phyloP scores from a whole-genome alignment of 2,113 vertebrate species.

The Merops nubicus region DNA sequence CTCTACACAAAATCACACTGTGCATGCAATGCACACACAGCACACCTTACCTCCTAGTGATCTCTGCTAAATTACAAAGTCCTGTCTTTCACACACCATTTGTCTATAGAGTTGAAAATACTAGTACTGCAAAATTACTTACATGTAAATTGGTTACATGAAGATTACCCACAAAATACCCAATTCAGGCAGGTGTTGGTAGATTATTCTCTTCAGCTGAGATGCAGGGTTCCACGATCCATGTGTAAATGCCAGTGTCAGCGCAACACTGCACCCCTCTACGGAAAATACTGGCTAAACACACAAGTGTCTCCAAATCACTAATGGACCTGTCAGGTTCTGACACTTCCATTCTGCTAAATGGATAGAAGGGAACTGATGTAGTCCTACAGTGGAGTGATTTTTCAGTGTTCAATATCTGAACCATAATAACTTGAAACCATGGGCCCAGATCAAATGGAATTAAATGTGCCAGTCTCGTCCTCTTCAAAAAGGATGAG shows the following conservation, averaged over 20 bases:
- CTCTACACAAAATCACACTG: not conserved
- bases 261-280: not conserved
- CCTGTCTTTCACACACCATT: not conserved
- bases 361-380: not conserved
- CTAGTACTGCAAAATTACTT: not conserved
- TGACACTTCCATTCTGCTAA: not conserved
- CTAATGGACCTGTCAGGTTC: not conserved
- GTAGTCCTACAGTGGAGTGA: accelerated
- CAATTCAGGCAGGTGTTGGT: not conserved
- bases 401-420: not conserved
- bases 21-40: not conserved
- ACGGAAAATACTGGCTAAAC: not conserved
- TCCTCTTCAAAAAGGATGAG: not conserved
- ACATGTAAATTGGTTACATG: not conserved
- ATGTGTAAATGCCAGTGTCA: not conserved
- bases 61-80: not conserved
- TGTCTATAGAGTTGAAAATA: not conserved
- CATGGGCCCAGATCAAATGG: not conserved
- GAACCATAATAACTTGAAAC: not conserved
- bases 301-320: not conserved
- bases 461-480: slow-evolving; percentile 4
- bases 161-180: not conserved
- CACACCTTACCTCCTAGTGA: not conserved
- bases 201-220: not conserved
- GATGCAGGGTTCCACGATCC: not conserved